phyloP scores from a whole-genome alignment of 1,140 invertebrate species.

The Calliphora vicina region DNA sequence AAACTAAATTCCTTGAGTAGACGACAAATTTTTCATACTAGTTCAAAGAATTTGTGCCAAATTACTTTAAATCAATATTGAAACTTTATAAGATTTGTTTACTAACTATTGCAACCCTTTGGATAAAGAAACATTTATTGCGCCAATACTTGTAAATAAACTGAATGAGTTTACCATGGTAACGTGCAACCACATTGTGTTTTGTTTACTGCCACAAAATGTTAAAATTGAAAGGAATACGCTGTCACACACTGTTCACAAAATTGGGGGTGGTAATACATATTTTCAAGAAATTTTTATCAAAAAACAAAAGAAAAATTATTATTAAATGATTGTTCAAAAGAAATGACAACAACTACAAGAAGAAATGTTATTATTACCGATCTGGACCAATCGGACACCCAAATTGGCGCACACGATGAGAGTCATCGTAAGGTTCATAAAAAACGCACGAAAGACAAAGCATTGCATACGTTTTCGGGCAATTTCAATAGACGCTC shows the following conservation, averaged over 20 bases:
- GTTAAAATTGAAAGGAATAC: not conserved
- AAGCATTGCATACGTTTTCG: slow-evolving; percentile 54
- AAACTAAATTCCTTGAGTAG: too few species aligned
- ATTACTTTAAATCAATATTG: too few species aligned
- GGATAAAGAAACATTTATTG: not conserved
- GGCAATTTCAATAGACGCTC: slow-evolving; percentile 56
- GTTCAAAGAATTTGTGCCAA: too few species aligned
- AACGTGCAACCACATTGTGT: not conserved
- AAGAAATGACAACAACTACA: slow-evolving; percentile 15
- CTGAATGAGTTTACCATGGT: not conserved
- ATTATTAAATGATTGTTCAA: not conserved
- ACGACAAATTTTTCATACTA: too few species aligned
- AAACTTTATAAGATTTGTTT: too few species aligned
- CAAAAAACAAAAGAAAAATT: not conserved
- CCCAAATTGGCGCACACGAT: slow-evolving; percentile 37
- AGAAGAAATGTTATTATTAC: slow-evolving; percentile 47
- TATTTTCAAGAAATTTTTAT: not conserved
- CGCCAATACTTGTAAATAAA: not conserved
- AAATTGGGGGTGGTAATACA: not conserved
- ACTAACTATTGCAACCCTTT: not conserved
- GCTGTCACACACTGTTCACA: not conserved
- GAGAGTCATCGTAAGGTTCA: slow-evolving; percentile 23
- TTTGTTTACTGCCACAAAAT: not conserved
- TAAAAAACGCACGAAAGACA: slow-evolving; percentile 42
- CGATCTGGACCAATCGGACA: slow-evolving; percentile 53